phyloP scores from a whole-genome alignment of 1,140 invertebrate genomes.

The Bombus confusus region DNA sequence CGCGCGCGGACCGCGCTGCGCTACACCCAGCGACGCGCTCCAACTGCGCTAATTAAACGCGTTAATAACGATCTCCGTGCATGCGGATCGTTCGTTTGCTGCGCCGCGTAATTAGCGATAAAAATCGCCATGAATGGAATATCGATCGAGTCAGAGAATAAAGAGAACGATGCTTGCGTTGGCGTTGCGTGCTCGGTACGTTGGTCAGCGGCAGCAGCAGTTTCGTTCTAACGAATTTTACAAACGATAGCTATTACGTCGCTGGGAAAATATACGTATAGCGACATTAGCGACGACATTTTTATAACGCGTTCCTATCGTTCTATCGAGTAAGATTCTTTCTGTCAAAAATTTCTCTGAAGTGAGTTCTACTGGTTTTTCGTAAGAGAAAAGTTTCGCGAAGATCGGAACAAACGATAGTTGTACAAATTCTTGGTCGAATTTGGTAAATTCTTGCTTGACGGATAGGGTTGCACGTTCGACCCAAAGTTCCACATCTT shows the following conservation, averaged over 20 bases:
- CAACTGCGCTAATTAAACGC: slow-evolving; percentile 30
- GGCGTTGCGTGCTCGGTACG: neutral
- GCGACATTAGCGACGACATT: no score
- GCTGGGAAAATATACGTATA: no score
- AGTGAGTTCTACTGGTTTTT: no score
- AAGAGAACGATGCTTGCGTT: neutral
- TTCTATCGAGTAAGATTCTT: neutral
- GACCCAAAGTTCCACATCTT: no score
- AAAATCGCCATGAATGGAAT: neutral
- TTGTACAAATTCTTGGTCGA: no score
- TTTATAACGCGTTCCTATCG: neutral
- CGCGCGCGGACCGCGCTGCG: neutral
- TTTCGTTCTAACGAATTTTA: no score
- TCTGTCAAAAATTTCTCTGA: no score
- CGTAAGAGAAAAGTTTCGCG: no score
- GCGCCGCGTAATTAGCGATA: slow-evolving; percentile 4
- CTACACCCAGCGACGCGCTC: neutral
- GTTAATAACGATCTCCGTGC: slow-evolving; percentile 24
- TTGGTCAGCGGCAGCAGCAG: neutral
- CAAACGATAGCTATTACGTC: no score
- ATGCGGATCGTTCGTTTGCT: no score
- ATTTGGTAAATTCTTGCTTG: no score
- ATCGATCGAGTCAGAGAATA: neutral
- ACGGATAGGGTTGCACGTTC: neutral
- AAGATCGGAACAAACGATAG: no score